Evolutionary conservation across 2,113 vertebrate genomes (phyloP).

Genomic region (Mormoops blainvillei): DNA sequence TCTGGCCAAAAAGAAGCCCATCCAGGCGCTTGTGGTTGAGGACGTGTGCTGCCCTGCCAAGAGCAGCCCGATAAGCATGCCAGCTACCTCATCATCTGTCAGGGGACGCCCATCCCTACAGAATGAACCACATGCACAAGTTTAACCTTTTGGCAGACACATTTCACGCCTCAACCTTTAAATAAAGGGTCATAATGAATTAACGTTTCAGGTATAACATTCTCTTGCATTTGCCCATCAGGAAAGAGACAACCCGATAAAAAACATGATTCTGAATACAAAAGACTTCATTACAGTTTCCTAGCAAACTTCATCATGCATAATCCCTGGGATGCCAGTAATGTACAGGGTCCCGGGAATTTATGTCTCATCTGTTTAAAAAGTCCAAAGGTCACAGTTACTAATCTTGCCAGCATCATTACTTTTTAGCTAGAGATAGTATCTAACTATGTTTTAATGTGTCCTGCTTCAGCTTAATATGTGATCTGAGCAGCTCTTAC

Average conservation of each 20-base stretch:
- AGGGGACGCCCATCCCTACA: slow-evolving; percentile 87
- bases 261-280: neutral
- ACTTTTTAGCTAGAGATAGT: neutral
- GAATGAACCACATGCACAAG: neutral
- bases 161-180: neutral
- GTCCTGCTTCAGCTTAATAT: neutral
- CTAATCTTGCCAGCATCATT: neutral
- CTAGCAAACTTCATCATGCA: neutral
- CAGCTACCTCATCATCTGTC: slow-evolving; percentile 88
- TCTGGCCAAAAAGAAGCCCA: slow-evolving; percentile 94
- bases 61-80: slow-evolving; percentile 95
- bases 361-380: neutral
- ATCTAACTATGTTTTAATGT: slow-evolving; percentile 19
- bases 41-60: slow-evolving; percentile 97
- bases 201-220: neutral
- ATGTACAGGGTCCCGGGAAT: neutral
- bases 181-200: neutral
- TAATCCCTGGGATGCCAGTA: neutral
- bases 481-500: slow-evolving; percentile 77
- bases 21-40: slow-evolving; percentile 96
- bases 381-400: neutral
- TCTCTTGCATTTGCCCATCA: neutral
- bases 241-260: neutral
- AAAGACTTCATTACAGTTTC: neutral
- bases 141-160: neutral